Conservation (phyloP, 2,113 vertebrate genomes). For the Oenanthe oenanthe region DNA sequence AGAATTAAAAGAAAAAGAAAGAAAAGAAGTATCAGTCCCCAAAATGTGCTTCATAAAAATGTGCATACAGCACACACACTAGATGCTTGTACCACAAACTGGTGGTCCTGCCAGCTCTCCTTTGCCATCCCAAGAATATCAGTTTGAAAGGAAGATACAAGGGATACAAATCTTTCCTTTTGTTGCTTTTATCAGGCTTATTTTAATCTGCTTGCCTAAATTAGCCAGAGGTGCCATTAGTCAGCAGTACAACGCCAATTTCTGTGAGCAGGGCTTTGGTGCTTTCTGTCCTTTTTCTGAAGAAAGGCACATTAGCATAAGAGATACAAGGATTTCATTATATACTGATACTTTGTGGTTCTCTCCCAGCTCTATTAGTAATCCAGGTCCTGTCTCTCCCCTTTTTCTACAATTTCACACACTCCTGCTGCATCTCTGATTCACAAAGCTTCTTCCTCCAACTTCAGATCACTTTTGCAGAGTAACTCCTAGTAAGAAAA, state of each 20-base stretch:
- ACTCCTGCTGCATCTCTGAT: not conserved
- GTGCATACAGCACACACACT: not conserved
- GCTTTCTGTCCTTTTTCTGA: not conserved
- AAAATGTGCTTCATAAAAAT: not conserved
- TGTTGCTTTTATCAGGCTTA: not conserved
- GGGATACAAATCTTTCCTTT: not conserved
- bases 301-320: not conserved
- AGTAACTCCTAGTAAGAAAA: not conserved
- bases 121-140: not conserved
- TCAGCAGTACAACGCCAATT: not conserved
- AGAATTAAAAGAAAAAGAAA: not conserved
- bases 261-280: not conserved
- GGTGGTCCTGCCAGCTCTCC: not conserved
- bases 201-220: not conserved
- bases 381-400: not conserved
- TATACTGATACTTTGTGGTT: not conserved
- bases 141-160: not conserved
- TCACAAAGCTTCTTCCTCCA: not conserved
- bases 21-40: not conserved
- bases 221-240: not conserved
- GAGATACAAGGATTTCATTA: not conserved
- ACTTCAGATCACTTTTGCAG: not conserved
- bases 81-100: not conserved
- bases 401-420: not conserved
- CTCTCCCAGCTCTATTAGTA: not conserved